Evolutionary conservation across 2,797 vertebrate genomes (phyloP).

Genomic region (Enteromius anoplus): DNA sequence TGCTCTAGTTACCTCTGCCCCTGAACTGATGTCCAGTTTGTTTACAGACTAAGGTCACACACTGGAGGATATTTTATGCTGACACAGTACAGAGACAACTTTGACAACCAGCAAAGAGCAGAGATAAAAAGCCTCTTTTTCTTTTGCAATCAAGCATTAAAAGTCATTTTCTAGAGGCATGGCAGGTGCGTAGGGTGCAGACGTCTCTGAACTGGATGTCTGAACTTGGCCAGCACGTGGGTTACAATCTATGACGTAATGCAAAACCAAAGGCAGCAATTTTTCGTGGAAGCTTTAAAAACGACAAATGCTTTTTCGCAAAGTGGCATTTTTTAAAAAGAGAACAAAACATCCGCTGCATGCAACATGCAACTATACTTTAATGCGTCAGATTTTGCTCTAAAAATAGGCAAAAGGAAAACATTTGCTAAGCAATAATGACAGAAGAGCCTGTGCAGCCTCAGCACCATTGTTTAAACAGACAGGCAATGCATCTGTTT

Average conservation of each 20-base stretch:
- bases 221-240: conserved; percentile 58
- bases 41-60: conserved; percentile 40
- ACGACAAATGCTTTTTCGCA: conserved; percentile 40
- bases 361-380: neutral
- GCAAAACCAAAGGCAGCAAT: conserved; percentile 49
- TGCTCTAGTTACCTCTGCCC: conserved; percentile 1
- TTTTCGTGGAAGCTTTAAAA: conserved; percentile 40
- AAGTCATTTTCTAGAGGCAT: conserved; percentile 31
- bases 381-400: neutral
- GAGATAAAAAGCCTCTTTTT: neutral
- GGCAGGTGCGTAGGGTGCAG: conserved; percentile 51
- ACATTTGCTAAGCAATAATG: neutral
- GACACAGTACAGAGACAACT: conserved; percentile 9
- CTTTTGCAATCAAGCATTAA: neutral
- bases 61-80: conserved; percentile 13
- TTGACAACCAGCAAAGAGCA: conserved; percentile 1
- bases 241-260: conserved; percentile 62
- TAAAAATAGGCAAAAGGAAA: conserved; percentile 3
- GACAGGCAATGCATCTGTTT: neutral
- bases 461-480: conserved; percentile 9
- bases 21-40: conserved; percentile 32
- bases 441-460: neutral
- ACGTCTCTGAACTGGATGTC: conserved; percentile 44
- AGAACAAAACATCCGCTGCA: neutral
- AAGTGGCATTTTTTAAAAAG: neutral